Percentiles rank a stretch among this genome's conserved stretches.
These are phyloP conservation scores for Neodiprion pinetum DNA, from an alignment of 1,140 invertebrate genomes.

Conservation along the genomic window DNA sequence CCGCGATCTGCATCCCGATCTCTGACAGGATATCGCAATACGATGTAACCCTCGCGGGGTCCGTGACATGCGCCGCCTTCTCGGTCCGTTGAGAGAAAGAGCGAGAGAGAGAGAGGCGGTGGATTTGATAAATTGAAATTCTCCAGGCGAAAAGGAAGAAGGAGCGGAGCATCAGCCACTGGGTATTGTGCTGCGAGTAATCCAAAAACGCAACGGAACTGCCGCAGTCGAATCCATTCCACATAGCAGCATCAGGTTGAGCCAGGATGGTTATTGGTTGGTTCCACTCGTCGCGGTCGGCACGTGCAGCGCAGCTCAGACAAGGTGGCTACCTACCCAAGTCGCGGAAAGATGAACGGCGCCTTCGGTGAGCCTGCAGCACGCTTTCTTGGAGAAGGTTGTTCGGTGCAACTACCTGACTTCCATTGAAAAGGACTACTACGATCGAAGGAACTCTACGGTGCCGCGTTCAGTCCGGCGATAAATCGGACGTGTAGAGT, in stretches of 20 bases:
- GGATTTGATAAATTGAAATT: neutral
- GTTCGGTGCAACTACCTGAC: neutral
- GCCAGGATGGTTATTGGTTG: neutral
- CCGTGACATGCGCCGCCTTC: neutral
- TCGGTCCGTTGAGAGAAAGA: neutral
- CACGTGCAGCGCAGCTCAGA: neutral
- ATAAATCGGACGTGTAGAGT: too few relatives aligned
- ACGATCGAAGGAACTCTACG: too few relatives aligned
- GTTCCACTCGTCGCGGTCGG: neutral
- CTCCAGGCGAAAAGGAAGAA: neutral
- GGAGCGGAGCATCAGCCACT: neutral
- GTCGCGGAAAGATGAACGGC: neutral
- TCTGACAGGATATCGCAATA: constrained; percentile 3
- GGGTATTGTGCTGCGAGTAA: neutral
- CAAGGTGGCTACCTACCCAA: neutral
- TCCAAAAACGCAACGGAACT: neutral
- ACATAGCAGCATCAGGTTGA: too few relatives aligned
- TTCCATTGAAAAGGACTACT: neutral
- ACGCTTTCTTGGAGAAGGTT: neutral
- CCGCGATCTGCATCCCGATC: neutral
- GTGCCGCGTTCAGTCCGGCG: too few relatives aligned
- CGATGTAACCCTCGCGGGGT: neutral
- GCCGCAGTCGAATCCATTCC: neutral
- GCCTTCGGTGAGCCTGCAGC: too few relatives aligned
- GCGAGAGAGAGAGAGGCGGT: neutral